Base-by-base conservation (phyloP, 2,888 invertebrate species). In the Drosophila parthenogenetica region DNA sequence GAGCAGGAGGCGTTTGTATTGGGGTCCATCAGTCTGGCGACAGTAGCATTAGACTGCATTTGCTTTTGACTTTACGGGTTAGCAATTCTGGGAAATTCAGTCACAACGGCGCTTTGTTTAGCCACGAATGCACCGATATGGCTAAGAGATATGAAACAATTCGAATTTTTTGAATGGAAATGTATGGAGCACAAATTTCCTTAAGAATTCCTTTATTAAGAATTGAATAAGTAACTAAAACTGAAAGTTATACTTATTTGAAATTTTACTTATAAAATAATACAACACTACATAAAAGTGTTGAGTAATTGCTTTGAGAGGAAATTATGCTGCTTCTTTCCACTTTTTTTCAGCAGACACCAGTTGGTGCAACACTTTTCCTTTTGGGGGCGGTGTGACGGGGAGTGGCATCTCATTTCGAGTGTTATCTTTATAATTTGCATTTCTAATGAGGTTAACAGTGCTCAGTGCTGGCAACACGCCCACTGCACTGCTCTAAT, bases 11-110 rank as follows among this genome's bases (percentile, higher is more conserved):
- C 43, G 64, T 57, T 46, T 57, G 57, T 37, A 57, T 57, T 57
- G 64, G 32, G 19, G 14, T 39, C 45, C 57, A 73, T 59, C 59
- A 62, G 68, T 64, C 82, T 70, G 86, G 83, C 78, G 76, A 83
- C 81, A 78, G 86, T 78, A 73, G 83, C 83, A 74, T 83, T 83
- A 82, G 78, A 67, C 65, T 54, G 78, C 83, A 64, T 80, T 86
- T 74, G 79, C 73, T 70, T 82, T 77, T 61, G 49, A 57, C 68
- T 67, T 64, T 69, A 57, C 53, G 66, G 54, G 50, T 69, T 69
- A 53, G 69, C 69, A 68, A 73, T 82, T 82, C 81, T 81, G n/a
- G 43, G 74, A 67, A 81, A 79, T 65, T 79, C 29, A 8, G 77
- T 73, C 82, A 62, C 55, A 22, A 22, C 13, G 40, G 25, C 69